phyloP scores from a whole-genome alignment of 2,888 invertebrate genomes.

The Acrocera orbiculus region DNA sequence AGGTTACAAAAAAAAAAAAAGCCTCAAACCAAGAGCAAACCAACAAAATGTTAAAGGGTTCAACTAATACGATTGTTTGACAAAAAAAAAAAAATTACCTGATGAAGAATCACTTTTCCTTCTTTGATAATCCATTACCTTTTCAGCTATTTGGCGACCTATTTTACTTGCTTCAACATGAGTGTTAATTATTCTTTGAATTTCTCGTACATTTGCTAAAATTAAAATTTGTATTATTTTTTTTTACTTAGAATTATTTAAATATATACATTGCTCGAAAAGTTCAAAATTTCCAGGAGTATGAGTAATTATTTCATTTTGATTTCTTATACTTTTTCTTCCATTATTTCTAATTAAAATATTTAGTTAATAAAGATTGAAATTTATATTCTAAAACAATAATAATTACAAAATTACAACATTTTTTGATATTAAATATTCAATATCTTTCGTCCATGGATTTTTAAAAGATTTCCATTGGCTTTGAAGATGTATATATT shows the following conservation, averaged over 20 bases:
- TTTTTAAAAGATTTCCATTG: slow-evolving; percentile 81
- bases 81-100: no score
- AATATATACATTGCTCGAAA: slow-evolving; percentile 35
- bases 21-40: no score
- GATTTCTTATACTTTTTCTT: no score
- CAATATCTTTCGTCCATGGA: slow-evolving; percentile 92
- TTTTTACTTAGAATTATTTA: background rate
- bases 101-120: slow-evolving; percentile 35
- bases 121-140: slow-evolving; percentile 44
- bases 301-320: no score
- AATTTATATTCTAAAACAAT: background rate
- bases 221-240: background rate
- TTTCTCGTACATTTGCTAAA: slow-evolving; percentile 40
- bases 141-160: slow-evolving; percentile 67
- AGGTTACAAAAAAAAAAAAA: no score
- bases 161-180: slow-evolving; percentile 72
- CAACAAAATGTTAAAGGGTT: no score
- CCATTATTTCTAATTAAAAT: slow-evolving; percentile 39
- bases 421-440: slow-evolving; percentile 77
- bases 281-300: slow-evolving; percentile 34
- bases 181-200: slow-evolving; percentile 52
- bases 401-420: slow-evolving; percentile 43
- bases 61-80: no score
- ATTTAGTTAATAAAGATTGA: background rate
- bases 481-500: slow-evolving; percentile 52